Evolutionary conservation across 1,140 invertebrate species (phyloP), one percentile per base, ranked within the genome.

Genomic region (Leptinotarsa undecemlineata): DNA sequence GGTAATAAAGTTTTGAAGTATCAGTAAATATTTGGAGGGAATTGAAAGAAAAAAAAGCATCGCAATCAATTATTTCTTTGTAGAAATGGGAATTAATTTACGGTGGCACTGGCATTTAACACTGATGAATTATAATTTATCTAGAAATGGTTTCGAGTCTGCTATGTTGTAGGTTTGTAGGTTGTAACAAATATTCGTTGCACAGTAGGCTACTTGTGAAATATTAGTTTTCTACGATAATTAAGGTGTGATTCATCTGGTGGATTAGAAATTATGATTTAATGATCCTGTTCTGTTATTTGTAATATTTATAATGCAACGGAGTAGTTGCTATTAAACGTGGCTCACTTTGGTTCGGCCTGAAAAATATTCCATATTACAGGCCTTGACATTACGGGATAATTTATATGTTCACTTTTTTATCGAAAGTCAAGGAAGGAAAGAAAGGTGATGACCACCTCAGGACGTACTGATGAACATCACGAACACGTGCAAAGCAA

Each of bases 231-330:
- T 47, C 15, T 42, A 42, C 15, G 15, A 68, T 68, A 68, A 68
- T 68, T 42, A 68, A 68, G 23, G 33, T 19, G 66, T 68, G 66
- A 68, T 68, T 68, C 42, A 68, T 68, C 66, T 68, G 33, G 23
- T 68, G 42, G 66, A 68, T 68, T 68, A 48, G 42, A 33, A 68
- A 68, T 68, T 68, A 68, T 68, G 66, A 68, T 68, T 68, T 68
- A 68, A 48, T 68, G 66, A 68, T 42, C 15, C n/a, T 68, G 17
- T 68, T 68, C 42, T 68, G 42, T 20, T 64, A 23, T 64, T 15
- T 64, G 17, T 23, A 64, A 64, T 64, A 20, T 64, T 64, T 64
- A 3, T 26, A 64, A 64, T 64, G n/a, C 51, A 15, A 57, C 51
- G 51, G 4, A 57, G n/a, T 57, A 19, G 51, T 14, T n/a, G 15